Percentiles rank a stretch among this genome's conserved stretches.
These are phyloP conservation scores for Dipus sagitta DNA, from an alignment of 2,797 vertebrate species.

Conservation along the genomic window DNA sequence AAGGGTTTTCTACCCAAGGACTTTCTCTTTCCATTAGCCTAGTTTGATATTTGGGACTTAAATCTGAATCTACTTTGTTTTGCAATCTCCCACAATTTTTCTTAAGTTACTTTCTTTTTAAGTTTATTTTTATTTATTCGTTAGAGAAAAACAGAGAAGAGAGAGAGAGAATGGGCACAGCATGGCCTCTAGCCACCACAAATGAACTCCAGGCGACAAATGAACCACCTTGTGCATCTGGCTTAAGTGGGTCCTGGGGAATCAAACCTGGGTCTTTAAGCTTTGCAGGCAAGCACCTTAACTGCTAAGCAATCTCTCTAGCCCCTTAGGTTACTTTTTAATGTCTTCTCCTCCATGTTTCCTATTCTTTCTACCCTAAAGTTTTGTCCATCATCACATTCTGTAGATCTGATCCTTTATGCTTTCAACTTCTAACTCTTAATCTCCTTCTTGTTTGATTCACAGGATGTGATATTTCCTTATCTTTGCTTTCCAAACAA, in stretches of 20 bases:
- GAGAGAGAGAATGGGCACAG: too few species aligned
- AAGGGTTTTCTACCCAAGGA: neutral
- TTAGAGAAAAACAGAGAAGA: too few species aligned
- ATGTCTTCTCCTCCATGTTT: neutral
- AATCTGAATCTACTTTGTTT: constrained; percentile 9
- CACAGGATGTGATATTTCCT: neutral
- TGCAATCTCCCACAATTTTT: neutral
- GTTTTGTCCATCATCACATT: neutral
- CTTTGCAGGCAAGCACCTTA: too few species aligned
- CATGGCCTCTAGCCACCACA: too few species aligned
- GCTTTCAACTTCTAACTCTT: neutral
- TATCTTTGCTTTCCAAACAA: constrained; percentile 9
- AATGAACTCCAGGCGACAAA: too few species aligned
- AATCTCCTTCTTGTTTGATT: neutral
- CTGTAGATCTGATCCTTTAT: neutral
- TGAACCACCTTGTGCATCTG: too few species aligned
- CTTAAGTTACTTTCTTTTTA: neutral
- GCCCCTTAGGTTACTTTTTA: neutral
- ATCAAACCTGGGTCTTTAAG: too few species aligned
- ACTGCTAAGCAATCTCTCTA: too few species aligned
- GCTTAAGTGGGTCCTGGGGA: too few species aligned
- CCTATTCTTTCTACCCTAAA: neutral
- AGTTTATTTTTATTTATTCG: too few species aligned
- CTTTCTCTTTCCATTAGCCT: neutral
- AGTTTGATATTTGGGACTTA: neutral